Evolutionary conservation across 2,113 vertebrate species (phyloP).

Genomic region (Nycticryphes semicollaris): DNA sequence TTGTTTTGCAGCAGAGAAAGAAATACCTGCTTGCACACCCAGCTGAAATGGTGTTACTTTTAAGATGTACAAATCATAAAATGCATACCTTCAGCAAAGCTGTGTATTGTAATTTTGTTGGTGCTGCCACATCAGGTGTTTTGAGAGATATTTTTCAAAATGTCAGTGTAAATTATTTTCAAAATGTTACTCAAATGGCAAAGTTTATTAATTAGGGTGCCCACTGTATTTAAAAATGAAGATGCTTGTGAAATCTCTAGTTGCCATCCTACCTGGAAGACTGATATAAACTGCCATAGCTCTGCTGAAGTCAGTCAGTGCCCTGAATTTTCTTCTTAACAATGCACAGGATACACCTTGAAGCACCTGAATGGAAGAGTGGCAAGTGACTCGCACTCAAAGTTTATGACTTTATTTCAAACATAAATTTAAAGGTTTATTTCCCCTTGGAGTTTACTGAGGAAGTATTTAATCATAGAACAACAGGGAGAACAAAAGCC

Average conservation of each 20-base stretch:
- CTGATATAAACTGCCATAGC: background rate
- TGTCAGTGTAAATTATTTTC: background rate
- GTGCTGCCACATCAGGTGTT: background rate
- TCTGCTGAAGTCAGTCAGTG: background rate
- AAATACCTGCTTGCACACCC: background rate
- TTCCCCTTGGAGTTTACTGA: background rate
- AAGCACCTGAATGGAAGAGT: background rate
- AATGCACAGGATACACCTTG: background rate
- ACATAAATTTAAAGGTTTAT: slow-evolving; percentile 26
- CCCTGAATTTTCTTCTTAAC: background rate
- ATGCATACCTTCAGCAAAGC: background rate
- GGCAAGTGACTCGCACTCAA: background rate
- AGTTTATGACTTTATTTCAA: slow-evolving; percentile 2
- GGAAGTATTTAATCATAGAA: slow-evolving; percentile 56
- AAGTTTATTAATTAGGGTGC: background rate
- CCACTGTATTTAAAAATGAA: background rate
- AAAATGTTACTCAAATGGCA: background rate
- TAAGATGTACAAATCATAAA: background rate
- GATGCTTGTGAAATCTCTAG: background rate
- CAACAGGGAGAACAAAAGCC: slow-evolving; percentile 18
- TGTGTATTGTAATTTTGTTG: background rate
- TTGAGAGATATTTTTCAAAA: background rate
- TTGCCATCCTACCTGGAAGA: background rate
- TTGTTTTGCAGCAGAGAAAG: background rate
- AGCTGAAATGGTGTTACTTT: background rate